Evolutionary conservation across 2,888 invertebrate genomes (phyloP).

Genomic region (Leptinotarsa haldemani): DNA sequence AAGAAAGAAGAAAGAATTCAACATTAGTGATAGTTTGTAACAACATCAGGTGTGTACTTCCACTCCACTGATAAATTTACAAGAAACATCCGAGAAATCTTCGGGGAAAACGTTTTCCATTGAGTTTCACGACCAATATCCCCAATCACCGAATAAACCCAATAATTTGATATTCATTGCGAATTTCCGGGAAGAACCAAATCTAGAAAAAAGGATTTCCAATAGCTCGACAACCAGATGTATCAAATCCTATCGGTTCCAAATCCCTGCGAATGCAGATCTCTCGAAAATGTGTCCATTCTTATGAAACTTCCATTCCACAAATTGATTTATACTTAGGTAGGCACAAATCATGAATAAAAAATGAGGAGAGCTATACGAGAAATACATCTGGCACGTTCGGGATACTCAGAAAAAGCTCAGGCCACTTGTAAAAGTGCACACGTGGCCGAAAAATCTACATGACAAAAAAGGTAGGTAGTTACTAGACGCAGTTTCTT

Average conservation of each 20-base stretch:
- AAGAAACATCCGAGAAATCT: neutral
- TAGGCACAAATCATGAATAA: slow-evolving; percentile 49
- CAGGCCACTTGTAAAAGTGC: slow-evolving; percentile 32
- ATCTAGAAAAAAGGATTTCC: neutral
- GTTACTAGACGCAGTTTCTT: slow-evolving; percentile 11
- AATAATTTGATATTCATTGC: slow-evolving; percentile 18
- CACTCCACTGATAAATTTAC: neutral
- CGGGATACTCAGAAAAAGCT: slow-evolving; percentile 31
- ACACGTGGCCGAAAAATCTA: slow-evolving; percentile 41
- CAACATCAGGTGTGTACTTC: too few relatives aligned
- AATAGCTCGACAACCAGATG: slow-evolving; percentile 12
- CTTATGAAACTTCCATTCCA: slow-evolving; percentile 39
- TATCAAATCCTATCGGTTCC: slow-evolving; percentile 24
- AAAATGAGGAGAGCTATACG: slow-evolving; percentile 44
- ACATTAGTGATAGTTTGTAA: too few relatives aligned
- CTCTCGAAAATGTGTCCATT: slow-evolving; percentile 36
- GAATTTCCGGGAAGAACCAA: neutral
- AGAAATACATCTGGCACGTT: slow-evolving; percentile 33
- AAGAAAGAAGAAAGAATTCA: too few relatives aligned
- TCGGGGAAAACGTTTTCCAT: neutral
- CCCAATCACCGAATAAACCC: neutral
- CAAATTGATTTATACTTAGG: slow-evolving; percentile 47
- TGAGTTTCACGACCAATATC: neutral
- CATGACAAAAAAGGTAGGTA: slow-evolving; percentile 39
- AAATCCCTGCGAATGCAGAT: slow-evolving; percentile 31